Base-by-base conservation (phyloP, 2,888 invertebrate species). In the Acheta domesticus region DNA sequence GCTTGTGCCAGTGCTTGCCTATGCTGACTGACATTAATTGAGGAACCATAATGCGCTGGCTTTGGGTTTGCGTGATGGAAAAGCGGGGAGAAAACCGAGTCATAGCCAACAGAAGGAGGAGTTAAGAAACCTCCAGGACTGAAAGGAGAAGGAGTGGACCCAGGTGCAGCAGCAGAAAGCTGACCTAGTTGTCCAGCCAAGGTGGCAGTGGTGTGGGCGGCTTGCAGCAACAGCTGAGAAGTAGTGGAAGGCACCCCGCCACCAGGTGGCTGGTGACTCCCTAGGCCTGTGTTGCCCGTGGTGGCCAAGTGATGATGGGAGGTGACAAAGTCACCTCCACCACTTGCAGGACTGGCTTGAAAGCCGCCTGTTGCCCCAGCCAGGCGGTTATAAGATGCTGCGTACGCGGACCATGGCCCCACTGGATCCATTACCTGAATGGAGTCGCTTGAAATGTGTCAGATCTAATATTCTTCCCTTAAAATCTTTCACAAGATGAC, bases 341-440 rank as follows among this genome's bases (percentile, higher is more conserved):
- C 90, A 80, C 92, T 91, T 82, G 91, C 89, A 49, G 86, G 86
- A 62, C 85, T 85, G 50, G 86, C 83, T 79, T 82, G 82, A 83
- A 91, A 89, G 86, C 92, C 91, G 87, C 91, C 89, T 85, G 91
- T 89, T 86, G 92, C 89, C 86, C 92, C 90, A 83, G 93, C 91
- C 87, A 95, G 89, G 85, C 95, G 93, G 89, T 94, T 94, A 90
- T 95, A 95, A 84, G 94, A 92, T 75, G 81, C 80, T 77, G 84
- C 84, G 88, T 93, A 93, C 86, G 92, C 92, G 86, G 92, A 92
- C 95, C 95, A 95, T 89, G 95, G 94, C 89, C 94, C 94, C 88
- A 93, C 94, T 87, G 95, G 95, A 92, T 95, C 95, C 95, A 95
- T 95, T 89, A 89, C 89, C 89, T 82, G 77, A 78, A 77, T 80